Base-by-base conservation (phyloP, 53 echinoderm and acorn worm species). In the Glandiceps talaboti region DNA sequence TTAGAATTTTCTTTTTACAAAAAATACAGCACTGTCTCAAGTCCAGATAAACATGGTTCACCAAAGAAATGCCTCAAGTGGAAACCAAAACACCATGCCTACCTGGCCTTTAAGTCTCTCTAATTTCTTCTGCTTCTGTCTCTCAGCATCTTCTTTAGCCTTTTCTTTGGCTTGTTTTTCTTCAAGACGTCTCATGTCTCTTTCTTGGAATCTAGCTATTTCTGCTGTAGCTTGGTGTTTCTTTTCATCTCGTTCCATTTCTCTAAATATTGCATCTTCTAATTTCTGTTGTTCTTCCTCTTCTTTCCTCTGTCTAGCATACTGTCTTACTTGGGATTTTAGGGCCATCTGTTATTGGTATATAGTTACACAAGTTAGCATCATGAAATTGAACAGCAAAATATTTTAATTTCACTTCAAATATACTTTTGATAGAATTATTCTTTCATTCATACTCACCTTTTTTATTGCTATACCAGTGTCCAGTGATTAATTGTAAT, bases 61-160 rank as follows among this genome's bases (percentile, higher is more conserved):
- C n/a, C n/a, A n/a, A n/a, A n/a, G n/a, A n/a, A n/a, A n/a, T n/a
- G n/a, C n/a, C n/a, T n/a, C n/a, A n/a, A n/a, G n/a, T n/a, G n/a
- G n/a, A n/a, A n/a, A n/a, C n/a, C n/a, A n/a, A n/a, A n/a, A n/a
- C n/a, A n/a, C n/a, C n/a, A n/a, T n/a, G n/a, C n/a, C n/a, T 31
- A 96, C 96, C 92, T 90, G 88, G 76, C 87, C 89, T 78, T 96
- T 96, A 78, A 96, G 81, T 74, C 85, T 90, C 72, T 88, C 83
- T 45, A 96, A 75, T 80, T 88, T 92, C 85, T 87, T 83, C n/a
- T 73, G 82, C 79, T 90, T 92, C 75, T 86, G 84, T 79, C 80
- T 77, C 74, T 88, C 90, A 20, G 86, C 92, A 0, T 88, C 90
- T 33, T 88, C 87, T 73, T 86, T 90, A 14, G 86, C 90, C 74